A percentile compares a stretch with the other conserved stretches of the same genome.
phyloP scores from a whole-genome alignment of 1,140 invertebrate genomes.

The Gonioctena quinquepunctata region DNA sequence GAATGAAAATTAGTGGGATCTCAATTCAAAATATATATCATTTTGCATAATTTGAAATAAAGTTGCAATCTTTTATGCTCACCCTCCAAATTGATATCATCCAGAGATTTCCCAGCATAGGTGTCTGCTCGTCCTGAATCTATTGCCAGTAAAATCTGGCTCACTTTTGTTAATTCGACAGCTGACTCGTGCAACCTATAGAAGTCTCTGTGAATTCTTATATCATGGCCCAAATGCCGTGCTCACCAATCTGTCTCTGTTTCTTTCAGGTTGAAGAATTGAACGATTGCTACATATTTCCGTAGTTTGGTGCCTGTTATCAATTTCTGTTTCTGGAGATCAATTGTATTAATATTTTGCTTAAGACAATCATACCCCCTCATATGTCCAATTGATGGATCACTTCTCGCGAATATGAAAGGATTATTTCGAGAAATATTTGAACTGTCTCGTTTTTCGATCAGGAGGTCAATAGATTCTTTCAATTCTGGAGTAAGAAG shows the following conservation, averaged over 20 bases:
- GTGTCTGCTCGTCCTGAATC: not conserved
- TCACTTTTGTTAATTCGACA: slow-evolving; percentile 1
- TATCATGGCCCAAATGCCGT: slow-evolving; percentile 3
- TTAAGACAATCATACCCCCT: not conserved
- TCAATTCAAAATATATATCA: too few relatives aligned
- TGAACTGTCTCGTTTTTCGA: not conserved
- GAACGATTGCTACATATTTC: slow-evolving; percentile 1
- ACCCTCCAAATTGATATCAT: not conserved
- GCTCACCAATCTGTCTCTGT: not conserved
- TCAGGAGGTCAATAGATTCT: slow-evolving; percentile 9
- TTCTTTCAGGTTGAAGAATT: not conserved
- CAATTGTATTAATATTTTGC: not conserved
- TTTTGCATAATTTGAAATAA: not conserved
- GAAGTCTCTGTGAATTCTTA: not conserved
- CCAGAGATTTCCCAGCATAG: not conserved
- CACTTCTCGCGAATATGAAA: not conserved
- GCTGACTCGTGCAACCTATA: not conserved
- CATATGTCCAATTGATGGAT: not conserved
- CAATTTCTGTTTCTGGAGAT: not conserved
- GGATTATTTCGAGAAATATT: not conserved
- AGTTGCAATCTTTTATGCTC: not conserved
- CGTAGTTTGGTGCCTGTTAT: not conserved
- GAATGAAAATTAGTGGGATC: not conserved
- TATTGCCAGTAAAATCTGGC: not conserved
- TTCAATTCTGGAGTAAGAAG: slow-evolving; percentile 13